Conservation (phyloP, 2,888 invertebrate species). For the Pomacea canaliculata region DNA sequence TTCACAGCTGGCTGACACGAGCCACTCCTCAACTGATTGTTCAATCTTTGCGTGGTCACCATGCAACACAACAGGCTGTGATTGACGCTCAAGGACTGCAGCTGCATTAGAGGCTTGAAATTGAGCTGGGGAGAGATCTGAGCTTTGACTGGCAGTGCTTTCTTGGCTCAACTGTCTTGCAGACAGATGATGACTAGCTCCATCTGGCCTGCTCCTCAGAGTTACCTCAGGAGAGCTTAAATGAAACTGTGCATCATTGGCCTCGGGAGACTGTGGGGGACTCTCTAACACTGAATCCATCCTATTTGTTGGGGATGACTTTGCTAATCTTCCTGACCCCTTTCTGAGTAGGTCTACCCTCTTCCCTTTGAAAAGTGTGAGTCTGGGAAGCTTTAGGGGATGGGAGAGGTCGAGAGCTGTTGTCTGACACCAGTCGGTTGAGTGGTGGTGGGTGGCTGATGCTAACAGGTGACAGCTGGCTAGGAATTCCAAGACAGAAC, state of each 20-base stretch:
- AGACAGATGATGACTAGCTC: background rate
- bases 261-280: background rate
- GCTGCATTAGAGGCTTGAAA: too few relatives aligned
- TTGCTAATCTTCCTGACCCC: background rate
- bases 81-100: too few relatives aligned
- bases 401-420: slow-evolving; percentile 16
- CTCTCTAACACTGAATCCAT: background rate
- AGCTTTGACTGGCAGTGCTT: background rate
- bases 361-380: slow-evolving; percentile 26
- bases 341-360: slow-evolving; percentile 40
- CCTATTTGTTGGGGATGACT: background rate
- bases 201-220: slow-evolving; percentile 4
- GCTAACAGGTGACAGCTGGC: too few relatives aligned
- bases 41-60: slow-evolving; percentile 2
- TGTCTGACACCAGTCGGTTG: background rate
- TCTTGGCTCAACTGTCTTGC: slow-evolving; percentile 11
- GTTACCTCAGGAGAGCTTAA: slow-evolving; percentile 17
- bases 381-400: slow-evolving; percentile 4
- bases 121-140: too few relatives aligned
- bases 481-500: too few relatives aligned
- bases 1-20: slow-evolving; percentile 55
- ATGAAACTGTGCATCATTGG: slow-evolving; percentile 4
- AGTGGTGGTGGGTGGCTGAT: too few relatives aligned
- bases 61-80: slow-evolving; percentile 7
- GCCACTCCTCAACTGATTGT: slow-evolving; percentile 29